Conservation (phyloP, 2,113 vertebrate genomes). For the Gasterosteus nipponicus region DNA sequence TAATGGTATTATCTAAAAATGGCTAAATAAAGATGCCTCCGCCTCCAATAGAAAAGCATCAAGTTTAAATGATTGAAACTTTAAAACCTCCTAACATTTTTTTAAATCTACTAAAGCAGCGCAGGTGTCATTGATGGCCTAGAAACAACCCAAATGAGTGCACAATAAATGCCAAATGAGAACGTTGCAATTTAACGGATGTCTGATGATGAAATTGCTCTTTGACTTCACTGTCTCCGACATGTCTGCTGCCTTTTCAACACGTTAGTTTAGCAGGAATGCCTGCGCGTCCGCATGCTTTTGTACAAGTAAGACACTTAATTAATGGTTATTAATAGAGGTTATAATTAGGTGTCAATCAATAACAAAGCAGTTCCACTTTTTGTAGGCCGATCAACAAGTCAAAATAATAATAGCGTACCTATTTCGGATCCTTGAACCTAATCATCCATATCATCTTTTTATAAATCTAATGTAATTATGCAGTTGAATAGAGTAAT, state of each 20-base stretch:
- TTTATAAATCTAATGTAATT: slow-evolving; percentile 60
- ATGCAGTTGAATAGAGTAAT: slow-evolving; percentile 60
- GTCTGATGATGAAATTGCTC: neutral
- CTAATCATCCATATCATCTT: slow-evolving; percentile 34
- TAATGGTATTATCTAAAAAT: neutral
- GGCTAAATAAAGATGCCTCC: neutral
- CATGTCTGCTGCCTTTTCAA: neutral
- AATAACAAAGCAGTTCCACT: slow-evolving; percentile 2
- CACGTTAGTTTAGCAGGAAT: neutral
- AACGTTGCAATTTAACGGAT: neutral
- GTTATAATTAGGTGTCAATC: slow-evolving; percentile 15
- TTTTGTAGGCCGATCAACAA: slow-evolving; percentile 24
- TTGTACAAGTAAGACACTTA: neutral
- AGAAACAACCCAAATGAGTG: neutral
- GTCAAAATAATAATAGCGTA: slow-evolving; percentile 37
- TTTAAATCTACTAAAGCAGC: neutral
- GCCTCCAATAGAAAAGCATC: neutral
- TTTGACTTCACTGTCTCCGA: neutral
- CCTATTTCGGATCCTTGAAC: slow-evolving; percentile 33
- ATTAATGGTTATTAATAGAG: neutral
- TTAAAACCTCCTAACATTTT: neutral
- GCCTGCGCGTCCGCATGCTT: neutral
- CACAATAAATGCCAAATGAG: neutral
- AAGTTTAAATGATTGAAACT: neutral
- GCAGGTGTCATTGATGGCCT: neutral